These are phyloP conservation scores for Belgica antarctica DNA, from an alignment of 2,888 invertebrate genomes.

Conservation along the genomic window DNA sequence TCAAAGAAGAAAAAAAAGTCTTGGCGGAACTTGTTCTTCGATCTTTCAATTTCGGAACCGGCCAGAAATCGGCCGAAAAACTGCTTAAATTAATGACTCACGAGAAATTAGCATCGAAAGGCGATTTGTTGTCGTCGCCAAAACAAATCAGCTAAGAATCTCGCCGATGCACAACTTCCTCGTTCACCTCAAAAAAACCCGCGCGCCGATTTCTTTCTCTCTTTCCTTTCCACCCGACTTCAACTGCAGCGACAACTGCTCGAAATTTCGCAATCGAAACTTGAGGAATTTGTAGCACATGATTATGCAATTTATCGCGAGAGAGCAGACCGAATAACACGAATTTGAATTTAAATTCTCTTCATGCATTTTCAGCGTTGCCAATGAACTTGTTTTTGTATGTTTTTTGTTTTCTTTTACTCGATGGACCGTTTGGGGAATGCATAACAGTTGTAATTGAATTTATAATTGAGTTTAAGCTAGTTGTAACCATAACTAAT, in stretches of 20 bases:
- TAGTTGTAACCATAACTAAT: too few relatives aligned
- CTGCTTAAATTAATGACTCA: constrained; percentile 8
- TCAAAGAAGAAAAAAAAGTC: constrained; percentile 8
- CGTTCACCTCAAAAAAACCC: too few relatives aligned
- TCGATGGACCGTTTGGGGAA: too few relatives aligned
- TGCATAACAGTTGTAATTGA: too few relatives aligned
- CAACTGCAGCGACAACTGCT: constrained; percentile 13
- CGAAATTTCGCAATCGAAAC: constrained; percentile 24
- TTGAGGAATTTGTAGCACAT: constrained; percentile 42
- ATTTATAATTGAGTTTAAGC: not conserved
- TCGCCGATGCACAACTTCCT: constrained; percentile 9
- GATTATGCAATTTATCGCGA: constrained; percentile 43
- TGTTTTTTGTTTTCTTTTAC: not conserved
- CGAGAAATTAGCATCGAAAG: constrained; percentile 4
- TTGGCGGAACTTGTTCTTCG: constrained; percentile 35
- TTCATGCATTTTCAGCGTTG: constrained; percentile 36
- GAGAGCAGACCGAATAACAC: constrained; percentile 27
- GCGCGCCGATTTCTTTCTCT: not conserved
- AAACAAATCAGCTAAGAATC: constrained; percentile 18
- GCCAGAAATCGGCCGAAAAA: not conserved
- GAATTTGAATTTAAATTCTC: constrained; percentile 30
- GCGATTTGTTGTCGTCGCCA: not conserved
- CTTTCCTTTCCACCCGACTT: not conserved
- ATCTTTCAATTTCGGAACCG: not conserved
- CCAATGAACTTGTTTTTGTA: constrained; percentile 38